phyloP scores from a whole-genome alignment of 2,888 invertebrate genomes.

The Rhingia campestris region DNA sequence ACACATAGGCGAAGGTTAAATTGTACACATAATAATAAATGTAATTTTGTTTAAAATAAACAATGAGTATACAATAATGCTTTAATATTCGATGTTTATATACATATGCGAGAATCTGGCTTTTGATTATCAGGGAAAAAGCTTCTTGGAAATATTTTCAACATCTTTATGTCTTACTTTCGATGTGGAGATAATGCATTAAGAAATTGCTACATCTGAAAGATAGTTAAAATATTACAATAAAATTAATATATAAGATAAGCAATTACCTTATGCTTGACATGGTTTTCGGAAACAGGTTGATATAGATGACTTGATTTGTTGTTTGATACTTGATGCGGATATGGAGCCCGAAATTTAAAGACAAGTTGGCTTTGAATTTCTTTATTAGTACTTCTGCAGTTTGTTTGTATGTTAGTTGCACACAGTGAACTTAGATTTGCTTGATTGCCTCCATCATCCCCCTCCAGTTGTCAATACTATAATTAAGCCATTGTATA shows the following conservation, averaged over 20 bases:
- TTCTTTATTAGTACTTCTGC: constrained; percentile 30
- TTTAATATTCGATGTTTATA: constrained; percentile 62
- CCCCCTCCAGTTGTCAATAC: constrained; percentile 63
- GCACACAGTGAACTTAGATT: constrained; percentile 21
- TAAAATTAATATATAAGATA: not conserved
- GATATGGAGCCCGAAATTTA: constrained; percentile 54
- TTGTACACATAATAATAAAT: constrained; percentile 46
- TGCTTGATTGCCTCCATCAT: constrained; percentile 44
- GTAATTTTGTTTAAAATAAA: constrained; percentile 38
- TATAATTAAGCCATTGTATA: constrained; percentile 9
- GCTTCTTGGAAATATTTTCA: constrained; percentile 13
- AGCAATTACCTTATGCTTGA: constrained; percentile 42
- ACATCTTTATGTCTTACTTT: constrained; percentile 5
- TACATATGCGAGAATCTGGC: constrained; percentile 51
- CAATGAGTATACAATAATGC: constrained; percentile 47
- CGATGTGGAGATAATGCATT: constrained; percentile 22
- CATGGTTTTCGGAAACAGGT: constrained; percentile 34
- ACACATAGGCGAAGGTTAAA: constrained; percentile 51
- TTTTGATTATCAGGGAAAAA: constrained; percentile 46
- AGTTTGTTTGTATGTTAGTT: constrained; percentile 42
- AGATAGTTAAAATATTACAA: not conserved
- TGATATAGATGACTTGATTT: constrained; percentile 45
- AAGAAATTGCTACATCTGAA: constrained; percentile 41
- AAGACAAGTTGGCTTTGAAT: constrained; percentile 43
- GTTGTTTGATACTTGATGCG: constrained; percentile 41